Base-by-base conservation (phyloP, 1,140 invertebrate species). In the Drosophila nigrodunni region DNA sequence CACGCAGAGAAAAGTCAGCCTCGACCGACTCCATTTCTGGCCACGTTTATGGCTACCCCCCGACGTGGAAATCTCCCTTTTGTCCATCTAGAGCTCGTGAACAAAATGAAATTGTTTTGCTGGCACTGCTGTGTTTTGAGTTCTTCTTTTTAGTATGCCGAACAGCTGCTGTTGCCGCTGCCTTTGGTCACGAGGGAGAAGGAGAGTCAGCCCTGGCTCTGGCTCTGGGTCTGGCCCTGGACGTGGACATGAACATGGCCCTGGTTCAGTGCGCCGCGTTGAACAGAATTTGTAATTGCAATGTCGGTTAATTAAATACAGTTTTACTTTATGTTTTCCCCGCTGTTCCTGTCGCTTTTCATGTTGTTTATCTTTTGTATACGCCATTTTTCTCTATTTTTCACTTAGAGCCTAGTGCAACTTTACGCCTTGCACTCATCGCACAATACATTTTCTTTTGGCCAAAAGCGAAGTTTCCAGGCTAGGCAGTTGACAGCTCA, bases 221-320 rank as follows among this genome's bases (percentile, higher is more conserved):
- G 61, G 55, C 57, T 47, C n/a, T 62, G 15, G 15, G 15, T 43
- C 43, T 35, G 66, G 74, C 46, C 61, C 43, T 37, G 43, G 64
- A 37, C 46, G 46, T 37, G 60, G 80, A 30, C 25, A n/a, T 62
- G 66, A 69, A 59, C 61, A 55, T 37, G 43, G 64, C 44, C 46
- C 52, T 37, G 60, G 80, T 78, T 65, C 80, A 71, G 74, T 64
- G 46, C 68, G 77, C 77, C 73, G 80, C 80, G 82, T 73, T 88
- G 82, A 80, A 90, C 87, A 88, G 87, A 90, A 90, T 90, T 90
- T 90, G 87, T 90, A 90, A 90, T 90, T 90, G 87, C 87, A 87
- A 90, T 90, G 87, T 87, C 87, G 87, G 87, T 90, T 91, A 91
- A 91, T 91, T 91, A 91, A 91, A 91, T 91, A 91, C 88, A 88